These are phyloP conservation scores for Rhingia rostrata DNA, from an alignment of 2,888 invertebrate genomes.

Conservation along the genomic window DNA sequence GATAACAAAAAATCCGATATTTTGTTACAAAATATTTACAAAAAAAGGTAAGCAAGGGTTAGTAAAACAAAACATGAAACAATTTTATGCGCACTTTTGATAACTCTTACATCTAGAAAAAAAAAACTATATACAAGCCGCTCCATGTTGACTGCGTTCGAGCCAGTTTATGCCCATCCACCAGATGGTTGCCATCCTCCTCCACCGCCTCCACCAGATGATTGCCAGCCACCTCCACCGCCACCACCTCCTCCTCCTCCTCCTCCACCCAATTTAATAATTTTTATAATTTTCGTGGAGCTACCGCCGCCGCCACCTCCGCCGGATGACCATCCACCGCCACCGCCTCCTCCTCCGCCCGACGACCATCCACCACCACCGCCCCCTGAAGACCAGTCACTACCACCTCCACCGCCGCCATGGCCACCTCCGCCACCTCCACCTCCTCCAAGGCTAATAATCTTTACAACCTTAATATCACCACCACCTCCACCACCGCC, in stretches of 20 bases:
- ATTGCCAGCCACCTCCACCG: conserved; percentile 63
- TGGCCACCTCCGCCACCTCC: conserved; percentile 55
- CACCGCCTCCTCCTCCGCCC: conserved; percentile 53
- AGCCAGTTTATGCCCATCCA: conserved; percentile 77
- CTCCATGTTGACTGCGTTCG: conserved; percentile 1
- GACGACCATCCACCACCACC: conserved; percentile 69
- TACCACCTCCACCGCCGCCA: conserved; percentile 72
- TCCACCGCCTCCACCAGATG: conserved; percentile 67
- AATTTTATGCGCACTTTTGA: conserved; percentile 8
- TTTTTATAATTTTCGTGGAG: conserved; percentile 69
- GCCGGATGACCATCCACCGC: conserved; percentile 65
- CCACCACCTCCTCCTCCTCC: conserved; percentile 64
- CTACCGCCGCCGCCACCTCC: conserved; percentile 62
- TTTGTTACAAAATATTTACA: conserved; percentile 22
- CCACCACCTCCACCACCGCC: conserved; percentile 74
- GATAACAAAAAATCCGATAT: conserved; percentile 6
- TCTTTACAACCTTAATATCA: conserved; percentile 11
- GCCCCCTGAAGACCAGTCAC: conserved; percentile 70
- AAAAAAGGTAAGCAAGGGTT: conserved; percentile 2
- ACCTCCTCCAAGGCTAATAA: conserved; percentile 2
- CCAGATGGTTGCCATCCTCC: conserved; percentile 76
- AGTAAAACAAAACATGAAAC: conserved; percentile 9
- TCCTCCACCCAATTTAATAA: conserved; percentile 56
- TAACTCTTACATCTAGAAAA: conserved; percentile 7
- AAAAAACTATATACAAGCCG: conserved; percentile 58